These are phyloP conservation scores for Anomalospiza imberbis DNA, from an alignment of 2,797 vertebrate genomes.

Conservation along the genomic window DNA sequence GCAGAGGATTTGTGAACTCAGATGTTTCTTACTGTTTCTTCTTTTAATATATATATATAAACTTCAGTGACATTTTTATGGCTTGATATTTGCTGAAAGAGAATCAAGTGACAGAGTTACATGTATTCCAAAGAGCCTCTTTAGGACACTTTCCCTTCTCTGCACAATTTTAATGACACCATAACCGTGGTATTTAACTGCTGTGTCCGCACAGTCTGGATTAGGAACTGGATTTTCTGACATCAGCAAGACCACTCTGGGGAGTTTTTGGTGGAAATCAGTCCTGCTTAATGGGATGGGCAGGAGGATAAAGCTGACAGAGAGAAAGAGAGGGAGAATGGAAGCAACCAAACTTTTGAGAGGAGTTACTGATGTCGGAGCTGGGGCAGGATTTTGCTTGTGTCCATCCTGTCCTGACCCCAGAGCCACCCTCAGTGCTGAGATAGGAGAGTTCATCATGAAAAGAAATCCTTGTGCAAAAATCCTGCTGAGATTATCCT, in stretches of 20 bases:
- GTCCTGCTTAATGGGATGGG: not conserved
- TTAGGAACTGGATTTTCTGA: not conserved
- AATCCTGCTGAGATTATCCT: not conserved
- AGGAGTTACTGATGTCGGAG: not conserved
- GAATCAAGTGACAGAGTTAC: not conserved
- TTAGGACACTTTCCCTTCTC: not conserved
- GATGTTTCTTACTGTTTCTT: not conserved
- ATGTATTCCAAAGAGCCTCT: not conserved
- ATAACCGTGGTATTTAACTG: not conserved
- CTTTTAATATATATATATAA: not conserved
- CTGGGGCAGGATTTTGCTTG: not conserved
- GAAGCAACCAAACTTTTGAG: not conserved
- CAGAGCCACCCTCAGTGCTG: not conserved
- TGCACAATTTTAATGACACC: not conserved
- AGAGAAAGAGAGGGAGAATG: not conserved
- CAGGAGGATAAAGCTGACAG: not conserved
- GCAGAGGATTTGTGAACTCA: conserved; percentile 9
- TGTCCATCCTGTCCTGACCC: not conserved
- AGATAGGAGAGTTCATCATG: not conserved
- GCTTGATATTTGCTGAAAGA: not conserved
- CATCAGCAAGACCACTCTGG: not conserved
- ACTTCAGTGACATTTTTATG: not conserved
- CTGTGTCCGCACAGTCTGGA: not conserved
- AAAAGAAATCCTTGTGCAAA: not conserved
- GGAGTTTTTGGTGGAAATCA: not conserved